Base-by-base conservation (phyloP, 2,888 invertebrate species). In the Diploptera punctata region DNA sequence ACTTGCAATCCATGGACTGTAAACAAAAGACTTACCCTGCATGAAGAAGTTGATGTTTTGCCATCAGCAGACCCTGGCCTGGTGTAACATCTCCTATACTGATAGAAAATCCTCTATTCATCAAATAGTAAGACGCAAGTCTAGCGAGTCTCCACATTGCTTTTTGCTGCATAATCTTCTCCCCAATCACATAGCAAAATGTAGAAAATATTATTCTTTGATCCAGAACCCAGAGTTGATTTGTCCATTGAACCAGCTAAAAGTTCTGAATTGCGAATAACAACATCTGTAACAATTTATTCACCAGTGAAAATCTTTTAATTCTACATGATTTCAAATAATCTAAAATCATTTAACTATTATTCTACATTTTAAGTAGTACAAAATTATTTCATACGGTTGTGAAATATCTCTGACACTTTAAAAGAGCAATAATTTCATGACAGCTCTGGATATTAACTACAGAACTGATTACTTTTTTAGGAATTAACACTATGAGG, bases 61-160 rank as follows among this genome's bases (percentile, higher is more conserved):
- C 93, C 75, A 89, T 89, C 7, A 98, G 86, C 44, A 99, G 87
- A 77, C 90, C 90, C 70, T 86, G 86, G 67, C 97, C 94, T 1
- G 99, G 98, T 18, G 97, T 98, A n/a, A 97, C 98, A 85, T 99
- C 99, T 21, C 92, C 94, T 77, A 97, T 94, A 24, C 97, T 97
- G 81, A 99, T 97, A 13, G 97, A 97, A 85, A 99, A 98, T 0
- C 98, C 98, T 29, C 91, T 86, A 81, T 97, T 94, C 92, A 95
- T 95, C 81, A 95, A 88, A 81, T 90, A 95, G 79, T 88, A 93
- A 0, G 98, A 97, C 5, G 97, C 87, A 81, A 99, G 88, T 78
- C 94, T 87, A 0, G 93, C 92, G 76, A 94, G 88, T 81, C 99
- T 88, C 92, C 97, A 97, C 96, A 99, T 97, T 19, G 92, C 93